Percentiles rank a stretch among this genome's conserved stretches.
These are phyloP conservation scores for Holothuria leucospilota DNA, from an alignment of 53 echinoderm and acorn worm genomes.

Conservation along the genomic window DNA sequence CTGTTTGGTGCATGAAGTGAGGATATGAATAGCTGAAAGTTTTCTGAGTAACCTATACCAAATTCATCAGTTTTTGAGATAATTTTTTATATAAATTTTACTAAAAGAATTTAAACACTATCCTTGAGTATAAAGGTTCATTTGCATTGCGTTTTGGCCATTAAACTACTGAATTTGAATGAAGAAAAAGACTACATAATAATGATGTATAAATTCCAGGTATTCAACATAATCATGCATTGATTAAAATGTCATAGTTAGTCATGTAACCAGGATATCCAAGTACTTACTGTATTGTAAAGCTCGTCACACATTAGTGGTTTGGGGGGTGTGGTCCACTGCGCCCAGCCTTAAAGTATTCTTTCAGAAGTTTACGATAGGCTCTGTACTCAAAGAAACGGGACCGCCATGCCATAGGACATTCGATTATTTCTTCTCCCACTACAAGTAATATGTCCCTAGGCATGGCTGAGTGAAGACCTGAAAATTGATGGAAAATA, in stretches of 20 bases:
- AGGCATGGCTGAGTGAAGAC: slow-evolving; percentile 49
- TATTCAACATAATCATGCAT: no score
- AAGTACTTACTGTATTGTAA: slow-evolving; percentile 5
- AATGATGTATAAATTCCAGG: no score
- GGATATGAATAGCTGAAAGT: background rate
- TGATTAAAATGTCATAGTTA: no score
- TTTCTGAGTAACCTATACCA: no score
- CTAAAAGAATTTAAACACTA: no score
- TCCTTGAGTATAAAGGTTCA: no score
- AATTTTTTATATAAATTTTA: no score
- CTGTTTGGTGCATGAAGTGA: slow-evolving; percentile 10
- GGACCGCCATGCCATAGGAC: slow-evolving; percentile 57
- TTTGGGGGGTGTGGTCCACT: slow-evolving; percentile 65
- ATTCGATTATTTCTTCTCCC: slow-evolving; percentile 53
- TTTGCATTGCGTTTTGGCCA: no score
- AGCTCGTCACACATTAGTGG: slow-evolving; percentile 71
- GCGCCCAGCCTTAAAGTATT: slow-evolving; percentile 41
- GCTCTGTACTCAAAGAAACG: slow-evolving; percentile 61
- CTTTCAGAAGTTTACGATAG: slow-evolving; percentile 48
- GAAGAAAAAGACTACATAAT: no score
- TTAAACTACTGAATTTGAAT: no score
- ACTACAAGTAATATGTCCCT: slow-evolving; percentile 47
- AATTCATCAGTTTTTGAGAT: no score
- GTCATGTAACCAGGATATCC: no score
- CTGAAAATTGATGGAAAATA: background rate